These are phyloP conservation scores for Mirza zaza DNA, from an alignment of 2,113 vertebrate species.

Conservation along the genomic window DNA sequence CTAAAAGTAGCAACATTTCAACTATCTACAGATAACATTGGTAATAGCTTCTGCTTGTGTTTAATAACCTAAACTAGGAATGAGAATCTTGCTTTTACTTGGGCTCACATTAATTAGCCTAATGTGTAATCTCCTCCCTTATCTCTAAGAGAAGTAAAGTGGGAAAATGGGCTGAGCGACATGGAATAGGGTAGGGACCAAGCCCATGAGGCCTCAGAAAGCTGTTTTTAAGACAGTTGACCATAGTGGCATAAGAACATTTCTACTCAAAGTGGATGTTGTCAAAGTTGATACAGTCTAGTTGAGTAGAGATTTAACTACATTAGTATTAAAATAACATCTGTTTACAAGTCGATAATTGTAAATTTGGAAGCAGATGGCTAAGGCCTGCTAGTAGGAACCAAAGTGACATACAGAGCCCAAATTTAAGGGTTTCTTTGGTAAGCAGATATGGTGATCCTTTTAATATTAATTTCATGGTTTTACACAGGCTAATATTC, in stretches of 20 bases:
- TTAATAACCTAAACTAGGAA: not conserved
- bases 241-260: not conserved
- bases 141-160: not conserved
- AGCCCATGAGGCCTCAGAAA: not conserved
- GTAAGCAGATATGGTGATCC: not conserved
- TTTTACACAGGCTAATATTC: not conserved
- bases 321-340: not conserved
- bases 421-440: not conserved
- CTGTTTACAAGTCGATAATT: not conserved
- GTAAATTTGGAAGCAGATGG: constrained; percentile 21
- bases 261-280: not conserved
- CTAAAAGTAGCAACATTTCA: constrained; percentile 5
- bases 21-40: not conserved
- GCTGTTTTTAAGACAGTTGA: not conserved
- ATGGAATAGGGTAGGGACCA: not conserved
- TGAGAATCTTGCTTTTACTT: not conserved
- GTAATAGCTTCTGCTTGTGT: not conserved
- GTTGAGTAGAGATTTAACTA: constrained; percentile 20
- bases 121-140: not conserved
- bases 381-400: not conserved
- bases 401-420: not conserved
- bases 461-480: not conserved
- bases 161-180: not conserved
- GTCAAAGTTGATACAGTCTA: not conserved
- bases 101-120: not conserved